These are phyloP conservation scores for Hylaea fasciaria DNA, from an alignment of 2,888 invertebrate genomes.

Conservation along the genomic window DNA sequence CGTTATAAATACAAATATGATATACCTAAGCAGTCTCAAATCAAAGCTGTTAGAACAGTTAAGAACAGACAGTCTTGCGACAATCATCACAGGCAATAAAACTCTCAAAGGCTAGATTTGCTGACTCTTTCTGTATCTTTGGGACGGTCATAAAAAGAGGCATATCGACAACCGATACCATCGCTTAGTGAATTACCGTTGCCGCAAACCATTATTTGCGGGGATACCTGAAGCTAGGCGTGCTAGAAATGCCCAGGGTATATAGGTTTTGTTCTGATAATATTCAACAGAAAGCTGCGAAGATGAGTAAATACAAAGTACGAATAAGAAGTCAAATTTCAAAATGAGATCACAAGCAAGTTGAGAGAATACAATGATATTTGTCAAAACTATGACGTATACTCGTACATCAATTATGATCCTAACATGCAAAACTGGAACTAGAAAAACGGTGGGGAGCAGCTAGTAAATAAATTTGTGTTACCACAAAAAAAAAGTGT, in stretches of 20 bases:
- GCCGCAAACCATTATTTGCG: slow-evolving; percentile 68
- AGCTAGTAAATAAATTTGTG: too few relatives aligned
- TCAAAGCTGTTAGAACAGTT: slow-evolving; percentile 1
- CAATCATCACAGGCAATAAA: slow-evolving; percentile 36
- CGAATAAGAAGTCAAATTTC: too few relatives aligned
- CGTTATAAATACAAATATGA: neutral
- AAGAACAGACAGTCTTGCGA: slow-evolving; percentile 20
- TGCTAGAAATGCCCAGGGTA: slow-evolving; percentile 50
- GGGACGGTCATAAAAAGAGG: slow-evolving; percentile 76
- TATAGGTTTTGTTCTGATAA: neutral
- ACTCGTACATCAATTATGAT: too few relatives aligned
- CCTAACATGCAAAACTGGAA: too few relatives aligned
- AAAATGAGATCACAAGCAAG: too few relatives aligned
- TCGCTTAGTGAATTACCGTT: slow-evolving; percentile 78
- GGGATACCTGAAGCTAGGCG: slow-evolving; percentile 48
- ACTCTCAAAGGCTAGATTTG: slow-evolving; percentile 52
- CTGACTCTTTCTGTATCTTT: slow-evolving; percentile 64
- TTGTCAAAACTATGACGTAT: too few relatives aligned
- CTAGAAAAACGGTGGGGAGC: too few relatives aligned
- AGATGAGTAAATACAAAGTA: neutral
- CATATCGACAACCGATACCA: slow-evolving; percentile 78
- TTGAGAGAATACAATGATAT: too few relatives aligned
- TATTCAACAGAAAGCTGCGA: neutral
- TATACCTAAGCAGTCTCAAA: neutral
- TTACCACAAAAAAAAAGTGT: too few relatives aligned